These are phyloP conservation scores for Clupea harengus DNA, from an alignment of 2,113 vertebrate species.

Conservation along the genomic window DNA sequence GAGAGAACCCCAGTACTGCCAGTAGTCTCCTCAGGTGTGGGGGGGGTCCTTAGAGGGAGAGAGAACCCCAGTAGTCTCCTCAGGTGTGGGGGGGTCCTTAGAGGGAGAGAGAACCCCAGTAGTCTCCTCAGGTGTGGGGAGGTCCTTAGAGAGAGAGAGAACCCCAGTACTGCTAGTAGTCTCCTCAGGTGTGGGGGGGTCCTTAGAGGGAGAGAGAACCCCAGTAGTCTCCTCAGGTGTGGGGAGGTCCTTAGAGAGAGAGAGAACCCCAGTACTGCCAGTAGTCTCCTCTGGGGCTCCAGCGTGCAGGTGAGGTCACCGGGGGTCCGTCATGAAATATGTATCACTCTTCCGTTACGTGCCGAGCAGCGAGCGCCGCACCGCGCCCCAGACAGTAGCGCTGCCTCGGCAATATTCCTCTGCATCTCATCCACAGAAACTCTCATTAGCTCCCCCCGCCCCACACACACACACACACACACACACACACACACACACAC, in stretches of 20 bases:
- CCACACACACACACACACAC: too few relatives aligned
- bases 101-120: too few relatives aligned
- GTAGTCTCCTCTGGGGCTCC: background rate
- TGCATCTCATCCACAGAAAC: conserved; percentile 2
- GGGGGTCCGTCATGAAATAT: conserved; percentile 27
- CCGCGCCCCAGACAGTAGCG: conserved; percentile 10
- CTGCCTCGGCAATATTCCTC: conserved; percentile 18
- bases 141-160: too few relatives aligned
- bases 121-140: too few relatives aligned
- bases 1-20: too few relatives aligned
- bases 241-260: background rate
- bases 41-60: too few relatives aligned
- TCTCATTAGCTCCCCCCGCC: conserved; percentile 8
- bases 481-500: too few relatives aligned
- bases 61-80: too few relatives aligned
- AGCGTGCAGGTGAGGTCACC: background rate
- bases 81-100: too few relatives aligned
- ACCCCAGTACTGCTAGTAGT: too few relatives aligned
- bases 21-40: too few relatives aligned
- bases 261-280: background rate
- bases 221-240: background rate
- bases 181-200: too few relatives aligned
- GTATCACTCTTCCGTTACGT: conserved; percentile 19
- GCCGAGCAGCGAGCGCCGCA: background rate
- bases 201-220: background rate